Base-by-base conservation (phyloP, 2,113 vertebrate genomes). In the Rousettus leschenaultii region DNA sequence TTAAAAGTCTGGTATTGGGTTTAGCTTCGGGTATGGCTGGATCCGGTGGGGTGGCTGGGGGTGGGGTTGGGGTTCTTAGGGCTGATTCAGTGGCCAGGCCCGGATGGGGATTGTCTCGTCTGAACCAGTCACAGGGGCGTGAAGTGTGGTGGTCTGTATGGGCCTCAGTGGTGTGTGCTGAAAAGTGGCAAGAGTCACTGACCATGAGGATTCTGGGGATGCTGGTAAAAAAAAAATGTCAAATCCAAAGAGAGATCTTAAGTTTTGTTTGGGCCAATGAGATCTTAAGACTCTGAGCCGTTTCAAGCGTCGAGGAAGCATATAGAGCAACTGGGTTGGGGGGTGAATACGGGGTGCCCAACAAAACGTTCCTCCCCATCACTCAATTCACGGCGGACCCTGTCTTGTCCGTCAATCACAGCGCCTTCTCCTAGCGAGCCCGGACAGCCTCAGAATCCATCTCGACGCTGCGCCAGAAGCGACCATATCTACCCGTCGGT, bases 401-500 rank as follows among this genome's bases (percentile, higher is more conserved):
- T 61, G 63, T 68, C 0, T 5, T 61, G 63, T 68, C 65, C 7
- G 40, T 35, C 6, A 2, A 40, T 86, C 73, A 9, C 43, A 53
- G 28, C 33, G 1, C 65, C 28, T 33, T 57, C 33, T 78, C 22
- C 12, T 6, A 9, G 24, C 7, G 74, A 93, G 57, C 63, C 43
- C 59, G 24, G 65, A 3, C 10, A 13, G 55, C 40, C 48, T 38
- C 83, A 21, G 78, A 59, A 30, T 22, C 86, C 30, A n/a, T 4
- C 89, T 75, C 11, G 73, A 38, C 30, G 19, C 22, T 6, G 9
- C 11, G 7, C 11, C 16, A 3, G 40, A 38, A 74, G 73, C 73
- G 19, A 15, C 21, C 0, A 0, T 4, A 2, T 53, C 68, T 28
- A 2, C 28, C 61, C 8, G 22, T 1, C 2, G 38, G 38, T n/a